phyloP scores from a whole-genome alignment of 2,113 vertebrate genomes.

The Merops nubicus region DNA sequence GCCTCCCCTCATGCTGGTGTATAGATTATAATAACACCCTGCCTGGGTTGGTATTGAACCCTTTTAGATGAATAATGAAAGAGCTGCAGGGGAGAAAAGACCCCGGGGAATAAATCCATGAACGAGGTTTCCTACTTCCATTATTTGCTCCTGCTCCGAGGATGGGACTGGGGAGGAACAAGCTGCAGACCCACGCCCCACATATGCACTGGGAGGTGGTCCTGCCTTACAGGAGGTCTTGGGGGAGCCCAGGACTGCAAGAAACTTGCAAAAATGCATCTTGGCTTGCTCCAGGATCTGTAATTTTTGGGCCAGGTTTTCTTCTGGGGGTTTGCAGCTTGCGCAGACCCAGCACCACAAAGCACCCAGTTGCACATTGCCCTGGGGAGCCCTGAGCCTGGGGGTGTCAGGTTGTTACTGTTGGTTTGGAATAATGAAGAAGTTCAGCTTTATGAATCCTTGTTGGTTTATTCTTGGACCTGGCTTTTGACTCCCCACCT shows the following conservation, averaged over 20 bases:
- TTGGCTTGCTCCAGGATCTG: not conserved
- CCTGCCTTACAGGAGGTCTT: fast-evolving
- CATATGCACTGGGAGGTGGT: fast-evolving
- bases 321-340: too few relatives aligned
- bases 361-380: fast-evolving
- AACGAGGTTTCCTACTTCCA: not conserved
- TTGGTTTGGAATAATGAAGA: fast-evolving
- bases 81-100: not conserved
- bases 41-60: not conserved
- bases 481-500: not conserved
- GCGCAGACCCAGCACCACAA: too few relatives aligned
- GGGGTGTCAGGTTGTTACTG: not conserved
- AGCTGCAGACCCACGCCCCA: fast-evolving
- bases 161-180: fast-evolving
- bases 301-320: not conserved
- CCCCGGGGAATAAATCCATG: not conserved
- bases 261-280: not conserved
- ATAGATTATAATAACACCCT: constrained; percentile 59
- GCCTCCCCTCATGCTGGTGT: constrained; percentile 43
- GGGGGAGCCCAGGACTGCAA: not conserved
- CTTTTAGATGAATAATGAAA: not conserved
- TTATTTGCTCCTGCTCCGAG: not conserved
- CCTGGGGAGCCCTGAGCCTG: fast-evolving
- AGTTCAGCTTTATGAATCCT: not conserved
- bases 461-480: not conserved